phyloP scores from a whole-genome alignment of 2,113 vertebrate genomes.

The Alosa alosa region DNA sequence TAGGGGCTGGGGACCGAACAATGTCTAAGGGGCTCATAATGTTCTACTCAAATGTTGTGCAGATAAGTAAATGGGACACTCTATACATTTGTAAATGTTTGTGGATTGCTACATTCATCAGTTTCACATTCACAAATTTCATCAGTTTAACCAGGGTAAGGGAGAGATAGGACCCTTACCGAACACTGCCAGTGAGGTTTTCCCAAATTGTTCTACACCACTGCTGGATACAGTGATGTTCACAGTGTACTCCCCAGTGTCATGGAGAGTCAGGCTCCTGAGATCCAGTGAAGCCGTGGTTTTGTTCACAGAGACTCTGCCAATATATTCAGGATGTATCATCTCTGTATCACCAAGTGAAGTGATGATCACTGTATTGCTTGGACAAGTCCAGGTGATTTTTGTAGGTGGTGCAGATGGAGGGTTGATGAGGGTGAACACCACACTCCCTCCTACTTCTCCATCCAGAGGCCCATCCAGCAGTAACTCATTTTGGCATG shows the following conservation, averaged over 20 bases:
- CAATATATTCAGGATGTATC: not conserved
- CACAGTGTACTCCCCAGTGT: conserved; percentile 32
- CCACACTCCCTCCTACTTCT: conserved; percentile 43
- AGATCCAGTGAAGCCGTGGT: conserved; percentile 62
- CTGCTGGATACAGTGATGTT: not conserved
- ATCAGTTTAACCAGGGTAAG: too few relatives aligned
- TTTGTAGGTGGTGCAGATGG: conserved; percentile 4
- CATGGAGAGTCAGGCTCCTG: conserved; percentile 44
- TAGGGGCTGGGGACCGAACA: too few relatives aligned
- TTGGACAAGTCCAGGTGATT: conserved; percentile 60
- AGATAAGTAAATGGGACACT: too few relatives aligned
- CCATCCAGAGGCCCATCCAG: conserved; percentile 54
- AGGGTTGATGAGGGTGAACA: conserved; percentile 52
- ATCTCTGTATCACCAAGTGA: conserved; percentile 30
- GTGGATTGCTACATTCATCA: too few relatives aligned
- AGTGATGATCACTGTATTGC: conserved; percentile 36
- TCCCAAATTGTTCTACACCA: not conserved
- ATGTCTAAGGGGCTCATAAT: too few relatives aligned
- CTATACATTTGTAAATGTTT: too few relatives aligned
- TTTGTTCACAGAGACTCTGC: conserved; percentile 54
- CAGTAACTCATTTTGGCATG: conserved; percentile 39
- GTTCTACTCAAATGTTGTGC: too few relatives aligned
- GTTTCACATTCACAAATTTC: too few relatives aligned
- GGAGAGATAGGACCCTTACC: not conserved
- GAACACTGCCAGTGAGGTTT: not conserved